Base-by-base conservation (phyloP, 1,140 invertebrate genomes). In the Drosophila ambigua region DNA sequence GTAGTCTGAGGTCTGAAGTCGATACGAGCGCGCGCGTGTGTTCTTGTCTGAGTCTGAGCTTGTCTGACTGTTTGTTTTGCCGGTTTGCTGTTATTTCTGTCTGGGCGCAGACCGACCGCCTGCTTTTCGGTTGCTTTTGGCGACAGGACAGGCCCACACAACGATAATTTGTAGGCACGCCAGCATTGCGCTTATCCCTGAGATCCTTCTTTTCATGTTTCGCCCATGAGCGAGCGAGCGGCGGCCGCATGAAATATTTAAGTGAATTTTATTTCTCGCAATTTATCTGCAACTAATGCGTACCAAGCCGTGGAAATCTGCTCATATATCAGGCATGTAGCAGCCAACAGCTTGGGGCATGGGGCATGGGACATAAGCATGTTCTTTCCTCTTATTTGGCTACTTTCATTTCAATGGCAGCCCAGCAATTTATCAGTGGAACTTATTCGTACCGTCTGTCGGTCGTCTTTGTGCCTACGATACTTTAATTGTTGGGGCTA, bases 251-350 rank as follows among this genome's bases (percentile, higher is more conserved):
- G 62, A 84, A 84, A 79, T 79, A 84, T 84, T 84, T 79, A 84
- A 84, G 66, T 79, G 77, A 76, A 84, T 85, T 85, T 84, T 65
- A 79, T 84, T 76, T 84, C 63, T 67, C 60, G 74, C 66, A 77
- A 84, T 85, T 85, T 84, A 84, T 73, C 72, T 60, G 80, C 63
- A 82, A 81, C 79, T 79, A 83, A 83, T 83, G 80, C 80, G 79
- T 55, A 39, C 8, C 23, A 39, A 44, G 64, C 52, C 64, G 52
- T 39, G 41, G 23, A 35, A 69, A 69, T 50, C 64, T 65, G 66
- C 51, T 23, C 66, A 69, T 69, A 69, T 69, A 69, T 69, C 65
- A 69, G 45, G 35, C 35, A 28, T 20, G 20, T 20, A 35, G 31
- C 31, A 35, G 28, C 28, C 2, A 31, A 7, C 28, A 35, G 8